Evolutionary conservation across 2,113 vertebrate species (phyloP), one percentile per base, ranked within the genome.

Genomic region (Zosterops pallidus): DNA sequence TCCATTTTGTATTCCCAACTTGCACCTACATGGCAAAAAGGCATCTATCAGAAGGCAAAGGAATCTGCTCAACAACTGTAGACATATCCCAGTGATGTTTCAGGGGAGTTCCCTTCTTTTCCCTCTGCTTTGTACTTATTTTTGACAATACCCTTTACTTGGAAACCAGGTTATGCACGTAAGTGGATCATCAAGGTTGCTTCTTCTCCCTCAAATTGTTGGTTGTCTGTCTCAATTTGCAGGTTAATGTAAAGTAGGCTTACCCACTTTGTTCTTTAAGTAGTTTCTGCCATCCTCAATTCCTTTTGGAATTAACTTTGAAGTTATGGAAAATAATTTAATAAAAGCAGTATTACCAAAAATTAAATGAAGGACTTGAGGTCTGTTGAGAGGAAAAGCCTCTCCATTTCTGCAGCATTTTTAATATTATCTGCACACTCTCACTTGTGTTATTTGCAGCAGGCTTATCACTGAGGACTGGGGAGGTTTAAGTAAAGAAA

Each of bases 251-350:
- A 86, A 85, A 86, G 82, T 25, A 86, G 42, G 75, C 35, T 94
- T 95, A 87, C 70, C 31, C 50, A 90, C 56, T 94, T 92, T 70
- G 64, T 71, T 95, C 60, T 83, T 74, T 77, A 90, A 94, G 81
- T 55, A 77, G 26, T 37, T 94, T 92, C 90, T 81, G 68, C 82
- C 24, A 18, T 56, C 49, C 71, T 90, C 47, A 80, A 47, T 86
- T 96, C 83, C 68, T 95, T 82, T 59, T 53, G 59, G 92, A 89
- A 89, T 91, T 80, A 92, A 74, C 76, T 94, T 94, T 93, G 90
- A 89, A 86, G 90, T 76, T 57, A 67, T 1, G 5, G 64, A 76
- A 94, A 92, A 92, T 89, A 95, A 94, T 83, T 89, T 79, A 47
- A 92, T 90, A 91, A 87, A 91, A 72, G 22, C 33, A 74, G 62